A percentile compares a stretch with the other conserved stretches of the same genome.
phyloP scores from a whole-genome alignment of 1,140 invertebrate genomes.

The Steinernema khuongi region DNA sequence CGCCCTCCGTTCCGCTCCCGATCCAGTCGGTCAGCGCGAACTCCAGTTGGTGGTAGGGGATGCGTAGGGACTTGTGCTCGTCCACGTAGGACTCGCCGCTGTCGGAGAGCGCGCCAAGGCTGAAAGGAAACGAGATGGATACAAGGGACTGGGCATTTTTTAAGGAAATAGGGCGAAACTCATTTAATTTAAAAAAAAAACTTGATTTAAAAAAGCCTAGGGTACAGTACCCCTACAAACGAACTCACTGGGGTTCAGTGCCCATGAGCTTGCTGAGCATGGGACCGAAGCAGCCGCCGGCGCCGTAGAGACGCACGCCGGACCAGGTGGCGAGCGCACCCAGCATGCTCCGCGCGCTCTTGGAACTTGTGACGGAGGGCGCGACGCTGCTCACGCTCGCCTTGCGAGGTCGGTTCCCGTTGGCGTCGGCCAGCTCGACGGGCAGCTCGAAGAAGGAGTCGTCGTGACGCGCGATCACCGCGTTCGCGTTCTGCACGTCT shows the following conservation, averaged over 20 bases:
- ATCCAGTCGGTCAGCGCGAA: conserved; percentile 66
- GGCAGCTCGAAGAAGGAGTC: neutral
- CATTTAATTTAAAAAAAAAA: no score
- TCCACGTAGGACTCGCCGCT: neutral
- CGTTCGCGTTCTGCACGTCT: neutral
- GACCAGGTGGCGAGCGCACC: no score
- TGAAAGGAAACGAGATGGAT: neutral
- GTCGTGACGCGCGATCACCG: neutral
- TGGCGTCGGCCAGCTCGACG: neutral
- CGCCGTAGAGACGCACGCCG: neutral
- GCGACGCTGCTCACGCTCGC: neutral
- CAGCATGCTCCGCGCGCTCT: neutral
- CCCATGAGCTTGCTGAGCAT: neutral
- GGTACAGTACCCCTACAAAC: neutral
- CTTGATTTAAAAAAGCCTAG: no score
- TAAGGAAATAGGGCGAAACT: no score
- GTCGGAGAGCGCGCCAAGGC: neutral
- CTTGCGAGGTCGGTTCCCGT: neutral
- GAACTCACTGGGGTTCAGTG: neutral
- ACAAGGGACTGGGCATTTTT: no score
- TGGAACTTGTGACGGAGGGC: neutral
- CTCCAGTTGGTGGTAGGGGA: neutral
- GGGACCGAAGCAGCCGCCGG: neutral
- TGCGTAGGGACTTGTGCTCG: neutral
- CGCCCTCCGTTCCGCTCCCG: conserved; percentile 89